phyloP scores from a whole-genome alignment of 2,797 vertebrate species.

The Falco naumanni region DNA sequence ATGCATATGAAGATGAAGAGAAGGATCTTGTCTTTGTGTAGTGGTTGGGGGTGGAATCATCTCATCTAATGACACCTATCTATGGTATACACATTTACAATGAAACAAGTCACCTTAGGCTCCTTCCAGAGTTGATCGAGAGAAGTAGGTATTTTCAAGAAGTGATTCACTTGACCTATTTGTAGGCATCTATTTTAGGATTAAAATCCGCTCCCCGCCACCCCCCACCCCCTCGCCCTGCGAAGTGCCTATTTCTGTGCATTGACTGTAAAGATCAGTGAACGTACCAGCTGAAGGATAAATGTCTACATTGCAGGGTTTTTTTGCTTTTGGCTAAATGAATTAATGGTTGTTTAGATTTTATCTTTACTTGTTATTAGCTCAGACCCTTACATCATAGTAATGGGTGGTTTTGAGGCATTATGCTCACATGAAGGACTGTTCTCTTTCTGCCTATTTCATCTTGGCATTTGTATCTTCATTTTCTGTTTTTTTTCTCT shows the following conservation, averaged over 20 bases:
- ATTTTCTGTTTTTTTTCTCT: not conserved
- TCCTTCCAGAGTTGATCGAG: not conserved
- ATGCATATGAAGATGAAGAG: not conserved
- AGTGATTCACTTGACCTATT: conserved; percentile 42
- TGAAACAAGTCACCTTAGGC: not conserved
- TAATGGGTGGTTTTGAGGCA: not conserved
- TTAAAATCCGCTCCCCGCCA: not conserved
- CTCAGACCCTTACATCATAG: not conserved
- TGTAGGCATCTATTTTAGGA: conserved; percentile 28
- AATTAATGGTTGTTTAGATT: not conserved
- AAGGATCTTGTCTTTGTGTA: not conserved
- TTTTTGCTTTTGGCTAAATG: not conserved
- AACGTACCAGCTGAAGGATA: not conserved
- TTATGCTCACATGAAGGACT: not conserved
- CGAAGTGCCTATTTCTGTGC: not conserved
- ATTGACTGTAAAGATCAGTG: not conserved
- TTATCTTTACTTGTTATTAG: not conserved
- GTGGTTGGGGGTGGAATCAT: not conserved
- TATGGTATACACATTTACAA: not conserved
- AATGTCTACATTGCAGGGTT: not conserved
- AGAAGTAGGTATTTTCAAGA: conserved; percentile 22
- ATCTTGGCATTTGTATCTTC: not conserved
- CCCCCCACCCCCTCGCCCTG: no score
- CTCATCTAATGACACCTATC: not conserved
- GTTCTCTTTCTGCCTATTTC: not conserved